Base-by-base conservation (phyloP, 23 tunicate species). In the Ciona savignyi region DNA sequence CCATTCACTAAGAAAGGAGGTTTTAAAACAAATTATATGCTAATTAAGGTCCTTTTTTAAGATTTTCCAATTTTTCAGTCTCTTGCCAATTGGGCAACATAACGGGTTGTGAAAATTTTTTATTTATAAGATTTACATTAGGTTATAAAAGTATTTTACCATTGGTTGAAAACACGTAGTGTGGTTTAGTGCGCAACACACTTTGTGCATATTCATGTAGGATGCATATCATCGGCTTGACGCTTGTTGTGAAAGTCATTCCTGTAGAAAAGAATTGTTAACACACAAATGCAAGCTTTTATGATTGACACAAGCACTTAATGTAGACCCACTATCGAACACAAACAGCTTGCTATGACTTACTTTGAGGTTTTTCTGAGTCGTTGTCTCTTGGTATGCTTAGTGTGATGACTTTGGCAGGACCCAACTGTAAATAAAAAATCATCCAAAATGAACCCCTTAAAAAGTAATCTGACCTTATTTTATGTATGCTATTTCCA, bases 181-280 rank as follows among this genome's bases (percentile, higher is more conserved):
- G 70, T 0, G 86, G 86, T 29, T 87, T 76, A 9, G 68, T 66
- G 65, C 70, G 67, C 83, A 87, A 26, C 21, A 77, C 70, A 34
- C 75, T 80, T 56, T 87, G 95, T 2, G 80, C 79, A 67, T 87
- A 87, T 81, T 87, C 95, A 62, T 87, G 95, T 11, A 87, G 60
- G 2, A 87, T 42, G 66, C 86, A 81, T 19, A 87, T 65, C 86
- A 81, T 76, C 21, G 86, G 83, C 60, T 87, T 87, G 26, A 79
- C 71, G n/a, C 70, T 34, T 20, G 76, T 65, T 70, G 81, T 87
- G 71, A 81, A 81, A 27, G 72, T 70, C 28, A 87, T 25, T 35
- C 77, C 92, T 85, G 76, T 32, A 76, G 65, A 27, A 74, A 24
- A 27, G 25, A 21, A 4, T 63, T 21, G 25, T 6, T 23, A 23